Conservation (phyloP, 2,888 invertebrate species). For the Drosophila ustulata region DNA sequence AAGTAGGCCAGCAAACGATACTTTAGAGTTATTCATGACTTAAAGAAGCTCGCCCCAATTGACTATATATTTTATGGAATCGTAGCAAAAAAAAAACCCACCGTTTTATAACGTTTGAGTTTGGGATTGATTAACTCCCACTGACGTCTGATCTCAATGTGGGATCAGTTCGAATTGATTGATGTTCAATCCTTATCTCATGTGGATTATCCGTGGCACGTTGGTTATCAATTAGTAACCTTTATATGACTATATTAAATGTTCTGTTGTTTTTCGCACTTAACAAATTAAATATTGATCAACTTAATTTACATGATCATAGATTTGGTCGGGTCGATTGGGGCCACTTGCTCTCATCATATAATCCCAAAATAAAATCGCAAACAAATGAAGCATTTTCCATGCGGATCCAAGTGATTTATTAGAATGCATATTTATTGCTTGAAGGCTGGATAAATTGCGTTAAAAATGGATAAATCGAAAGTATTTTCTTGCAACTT, state of each 20-base stretch:
- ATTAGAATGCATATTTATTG: slow-evolving; percentile 1
- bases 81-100: neutral
- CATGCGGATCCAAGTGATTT: neutral
- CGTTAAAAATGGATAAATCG: neutral
- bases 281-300: slow-evolving; percentile 53
- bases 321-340: slow-evolving; percentile 35
- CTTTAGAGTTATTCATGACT: neutral
- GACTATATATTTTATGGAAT: neutral
- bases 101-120: neutral
- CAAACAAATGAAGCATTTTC: neutral
- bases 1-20: neutral
- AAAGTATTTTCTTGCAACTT: neutral
- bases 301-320: slow-evolving; percentile 71
- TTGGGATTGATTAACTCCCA: neutral
- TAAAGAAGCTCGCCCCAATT: neutral
- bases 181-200: slow-evolving; percentile 26
- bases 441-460: neutral
- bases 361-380: slow-evolving; percentile 4
- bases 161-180: slow-evolving; percentile 29
- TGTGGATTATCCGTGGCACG: slow-evolving; percentile 16
- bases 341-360: slow-evolving; percentile 17
- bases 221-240: slow-evolving; percentile 64
- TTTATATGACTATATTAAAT: slow-evolving; percentile 72
- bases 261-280: slow-evolving; percentile 70
- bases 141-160: neutral